Evolutionary conservation across 2,113 vertebrate genomes (phyloP).

Genomic region (Peromyscus maniculatus): DNA sequence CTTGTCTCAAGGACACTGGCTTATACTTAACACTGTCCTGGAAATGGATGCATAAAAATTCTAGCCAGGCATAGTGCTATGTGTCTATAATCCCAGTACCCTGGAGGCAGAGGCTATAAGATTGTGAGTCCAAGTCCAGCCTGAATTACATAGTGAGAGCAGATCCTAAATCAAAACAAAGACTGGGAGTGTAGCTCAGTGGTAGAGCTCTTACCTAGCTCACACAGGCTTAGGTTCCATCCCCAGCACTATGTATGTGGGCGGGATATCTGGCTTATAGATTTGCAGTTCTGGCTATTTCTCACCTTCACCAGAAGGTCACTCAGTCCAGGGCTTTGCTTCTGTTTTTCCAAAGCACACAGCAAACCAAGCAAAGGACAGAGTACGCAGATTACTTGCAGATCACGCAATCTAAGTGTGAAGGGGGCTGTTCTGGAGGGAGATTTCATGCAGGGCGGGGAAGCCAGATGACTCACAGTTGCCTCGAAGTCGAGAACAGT

Average conservation of each 20-base stretch:
- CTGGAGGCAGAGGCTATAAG: neutral
- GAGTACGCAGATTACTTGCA: neutral
- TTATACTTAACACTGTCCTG: neutral
- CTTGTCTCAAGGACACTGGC: neutral
- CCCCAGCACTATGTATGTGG: neutral
- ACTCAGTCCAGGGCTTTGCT: neutral
- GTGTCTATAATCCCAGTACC: neutral
- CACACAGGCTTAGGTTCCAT: neutral
- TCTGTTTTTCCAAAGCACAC: too few relatives aligned
- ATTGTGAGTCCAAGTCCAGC: neutral
- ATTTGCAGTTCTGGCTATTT: neutral
- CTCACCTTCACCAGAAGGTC: neutral
- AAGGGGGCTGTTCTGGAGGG: neutral
- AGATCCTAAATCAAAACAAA: neutral
- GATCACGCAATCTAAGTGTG: neutral
- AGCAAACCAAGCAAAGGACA: neutral
- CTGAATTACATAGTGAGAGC: neutral
- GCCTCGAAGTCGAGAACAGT: neutral
- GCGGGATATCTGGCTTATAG: too few relatives aligned
- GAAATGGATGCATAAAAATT: neutral
- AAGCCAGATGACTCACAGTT: constrained; percentile 24
- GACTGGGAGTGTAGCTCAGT: neutral
- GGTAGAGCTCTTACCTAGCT: neutral
- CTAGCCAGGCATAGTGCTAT: neutral
- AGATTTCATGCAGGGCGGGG: neutral